A percentile compares a stretch with the other conserved stretches of the same genome.
These are phyloP conservation scores for Homalodisca vitripennis DNA, from an alignment of 1,140 invertebrate species.

Conservation along the genomic window DNA sequence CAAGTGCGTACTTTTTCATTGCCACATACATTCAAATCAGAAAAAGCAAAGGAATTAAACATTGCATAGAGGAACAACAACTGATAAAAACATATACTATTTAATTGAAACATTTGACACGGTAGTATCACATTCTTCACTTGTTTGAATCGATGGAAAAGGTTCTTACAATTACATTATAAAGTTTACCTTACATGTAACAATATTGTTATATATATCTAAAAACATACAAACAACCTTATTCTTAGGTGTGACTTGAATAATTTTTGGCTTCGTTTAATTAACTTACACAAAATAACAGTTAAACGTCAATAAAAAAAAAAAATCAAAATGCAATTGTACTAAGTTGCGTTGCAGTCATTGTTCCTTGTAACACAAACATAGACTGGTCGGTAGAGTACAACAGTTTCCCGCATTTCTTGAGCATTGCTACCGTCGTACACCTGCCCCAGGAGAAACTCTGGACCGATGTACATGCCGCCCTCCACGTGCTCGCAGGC, in stretches of 20 bases:
- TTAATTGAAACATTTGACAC: neutral
- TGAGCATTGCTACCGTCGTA: conserved; percentile 67
- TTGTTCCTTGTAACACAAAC: conserved; percentile 43
- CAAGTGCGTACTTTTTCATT: no score
- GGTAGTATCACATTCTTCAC: neutral
- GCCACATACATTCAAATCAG: no score
- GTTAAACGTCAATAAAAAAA: neutral
- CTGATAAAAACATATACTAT: neutral
- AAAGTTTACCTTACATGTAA: neutral
- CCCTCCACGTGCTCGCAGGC: conserved; percentile 74
- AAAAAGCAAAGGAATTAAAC: no score
- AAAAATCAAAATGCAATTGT: neutral
- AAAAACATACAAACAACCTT: neutral
- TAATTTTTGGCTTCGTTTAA: neutral
- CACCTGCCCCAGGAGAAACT: conserved; percentile 78
- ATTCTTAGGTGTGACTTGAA: neutral
- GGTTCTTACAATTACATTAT: neutral
- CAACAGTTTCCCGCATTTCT: conserved; percentile 51
- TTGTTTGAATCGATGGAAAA: neutral
- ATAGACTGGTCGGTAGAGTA: conserved; percentile 69
- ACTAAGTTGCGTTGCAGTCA: conserved; percentile 21
- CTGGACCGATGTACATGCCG: conserved; percentile 77
- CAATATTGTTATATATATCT: neutral
- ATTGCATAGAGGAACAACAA: no score
- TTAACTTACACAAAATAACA: neutral